phyloP scores from a whole-genome alignment of 2,888 invertebrate species.

The Calliopum simillimum region DNA sequence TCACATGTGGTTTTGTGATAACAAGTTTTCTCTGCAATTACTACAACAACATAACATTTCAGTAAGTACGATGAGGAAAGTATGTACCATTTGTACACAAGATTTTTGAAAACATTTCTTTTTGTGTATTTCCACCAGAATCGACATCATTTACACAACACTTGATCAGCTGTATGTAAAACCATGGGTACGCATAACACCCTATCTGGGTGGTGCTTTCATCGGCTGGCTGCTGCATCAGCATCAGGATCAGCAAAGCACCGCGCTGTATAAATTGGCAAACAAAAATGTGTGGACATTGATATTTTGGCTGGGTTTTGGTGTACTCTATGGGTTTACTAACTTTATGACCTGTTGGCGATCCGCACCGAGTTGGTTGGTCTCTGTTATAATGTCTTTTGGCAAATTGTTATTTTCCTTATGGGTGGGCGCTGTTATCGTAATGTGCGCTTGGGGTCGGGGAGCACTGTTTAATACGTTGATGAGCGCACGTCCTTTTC shows the following conservation, averaged over 20 bases:
- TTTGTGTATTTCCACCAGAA: conserved; percentile 42
- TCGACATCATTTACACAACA: conserved; percentile 56
- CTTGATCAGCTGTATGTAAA: conserved; percentile 56
- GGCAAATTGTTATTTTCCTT: conserved; percentile 58
- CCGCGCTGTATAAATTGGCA: background rate
- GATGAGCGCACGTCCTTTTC: conserved; percentile 53
- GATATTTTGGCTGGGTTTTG: conserved; percentile 53
- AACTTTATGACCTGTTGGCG: conserved; percentile 60
- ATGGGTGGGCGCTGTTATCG: conserved; percentile 53
- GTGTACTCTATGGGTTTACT: conserved; percentile 50
- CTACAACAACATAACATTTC: conserved; percentile 55
- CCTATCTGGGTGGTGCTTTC: conserved; percentile 57
- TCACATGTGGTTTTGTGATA: conserved; percentile 47
- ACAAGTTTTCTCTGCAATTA: conserved; percentile 54
- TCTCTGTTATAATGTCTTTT: conserved; percentile 57
- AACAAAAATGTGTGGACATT: conserved; percentile 30
- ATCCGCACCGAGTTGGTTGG: conserved; percentile 52
- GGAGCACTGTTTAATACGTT: conserved; percentile 51
- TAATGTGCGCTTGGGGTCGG: conserved; percentile 55
- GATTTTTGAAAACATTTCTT: background rate
- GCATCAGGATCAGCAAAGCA: conserved; percentile 32
- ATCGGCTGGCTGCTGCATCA: conserved; percentile 55
- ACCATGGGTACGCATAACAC: conserved; percentile 57
- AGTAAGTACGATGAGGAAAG: conserved; percentile 51
- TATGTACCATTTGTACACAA: background rate